Evolutionary conservation across 2,797 vertebrate species (phyloP), one percentile per base, ranked within the genome.

Genomic region (Oreortyx pictus): DNA sequence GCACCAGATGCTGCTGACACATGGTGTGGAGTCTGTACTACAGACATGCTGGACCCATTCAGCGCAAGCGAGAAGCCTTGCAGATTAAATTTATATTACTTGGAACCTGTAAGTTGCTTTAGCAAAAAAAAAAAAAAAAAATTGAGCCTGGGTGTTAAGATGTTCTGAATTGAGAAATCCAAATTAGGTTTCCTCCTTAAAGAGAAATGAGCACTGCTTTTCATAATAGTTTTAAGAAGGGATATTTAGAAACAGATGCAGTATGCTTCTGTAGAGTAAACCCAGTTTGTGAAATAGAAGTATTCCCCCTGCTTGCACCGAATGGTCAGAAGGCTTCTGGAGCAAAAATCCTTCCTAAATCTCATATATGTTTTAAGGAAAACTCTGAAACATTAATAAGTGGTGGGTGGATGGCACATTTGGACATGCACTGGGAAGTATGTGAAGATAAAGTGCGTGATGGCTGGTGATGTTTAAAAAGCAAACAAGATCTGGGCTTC

Each of bases 181-280:
- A 93, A 82, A 94, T 91, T 92, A 88, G 37, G 52, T 86, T 92
- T 94, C 46, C 20, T 82, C 60, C 52, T 94, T 88, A 79, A 91
- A 91, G 81, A 92, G 75, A 70, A 94, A 91, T 1, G 4, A 93
- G n/a, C 86, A 90, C 54, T 59, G 50, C 2, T 85, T 92, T 92
- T 89, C 2, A 0, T 72, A 82, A 85, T 0, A 6, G 3, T 59
- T 71, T 93, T 81, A 82, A 82, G 76, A 92, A 90, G 87, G 86
- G 93, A 73, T 94, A 91, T 86, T 94, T 92, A 86, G 74, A 93
- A 96, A 94, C 47, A 94, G 90, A 87, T 82, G 41, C 70, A 67
- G 50, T 83, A 67, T 93, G 62, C 91, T 95, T 78, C 79, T 91
- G 39, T 62, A 87, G 88, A 93, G 94, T 93, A 88, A 94, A 96